Conservation (phyloP, 2,113 vertebrate genomes). For the Toxostoma redivivum region DNA sequence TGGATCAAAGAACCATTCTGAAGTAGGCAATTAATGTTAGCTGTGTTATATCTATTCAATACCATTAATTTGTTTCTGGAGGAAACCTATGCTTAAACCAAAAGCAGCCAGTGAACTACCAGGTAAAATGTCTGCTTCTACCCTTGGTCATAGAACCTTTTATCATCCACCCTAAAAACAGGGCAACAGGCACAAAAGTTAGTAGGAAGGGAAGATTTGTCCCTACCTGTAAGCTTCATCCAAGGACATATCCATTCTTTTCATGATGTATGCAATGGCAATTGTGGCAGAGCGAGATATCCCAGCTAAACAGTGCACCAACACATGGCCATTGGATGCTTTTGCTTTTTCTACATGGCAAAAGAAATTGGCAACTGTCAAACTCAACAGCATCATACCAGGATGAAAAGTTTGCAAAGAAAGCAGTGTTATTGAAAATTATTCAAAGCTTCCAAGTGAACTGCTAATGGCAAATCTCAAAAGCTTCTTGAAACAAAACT, state of each 20-base stretch:
- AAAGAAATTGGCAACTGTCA: constrained; percentile 27
- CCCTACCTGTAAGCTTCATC: constrained; percentile 84
- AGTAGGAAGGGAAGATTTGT: neutral
- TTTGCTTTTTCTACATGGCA: constrained; percentile 86
- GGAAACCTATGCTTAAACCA: neutral
- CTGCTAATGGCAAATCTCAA: neutral
- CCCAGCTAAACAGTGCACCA: constrained; percentile 81
- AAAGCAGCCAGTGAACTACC: neutral
- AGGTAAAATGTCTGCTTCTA: neutral
- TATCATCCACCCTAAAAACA: neutral
- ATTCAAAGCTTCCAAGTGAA: neutral
- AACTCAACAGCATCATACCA: neutral
- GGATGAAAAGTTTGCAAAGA: neutral
- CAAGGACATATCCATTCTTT: constrained; percentile 82
- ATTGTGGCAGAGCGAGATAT: constrained; percentile 83
- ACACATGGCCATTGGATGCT: constrained; percentile 77
- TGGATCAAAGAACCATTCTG: neutral
- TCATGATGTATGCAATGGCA: constrained; percentile 84
- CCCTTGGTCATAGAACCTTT: neutral
- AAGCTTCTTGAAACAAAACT: neutral
- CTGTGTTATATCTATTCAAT: neutral
- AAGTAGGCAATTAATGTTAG: neutral
- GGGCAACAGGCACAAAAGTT: neutral
- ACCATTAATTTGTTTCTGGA: neutral
- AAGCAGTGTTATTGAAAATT: neutral